Evolutionary conservation across 2,113 vertebrate species (phyloP).

Genomic region (Cinclus mexicanus): DNA sequence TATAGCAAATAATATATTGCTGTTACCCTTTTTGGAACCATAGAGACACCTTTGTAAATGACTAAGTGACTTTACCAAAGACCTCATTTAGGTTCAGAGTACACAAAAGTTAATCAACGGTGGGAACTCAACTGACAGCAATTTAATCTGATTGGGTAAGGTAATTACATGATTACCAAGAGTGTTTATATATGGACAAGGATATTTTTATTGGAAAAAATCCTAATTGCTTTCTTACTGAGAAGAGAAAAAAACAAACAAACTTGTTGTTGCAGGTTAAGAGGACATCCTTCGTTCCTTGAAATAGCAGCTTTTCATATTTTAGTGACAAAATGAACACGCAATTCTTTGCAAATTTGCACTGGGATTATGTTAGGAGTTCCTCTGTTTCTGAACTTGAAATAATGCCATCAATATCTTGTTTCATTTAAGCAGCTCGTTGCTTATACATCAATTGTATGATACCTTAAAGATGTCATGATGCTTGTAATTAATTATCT

Average conservation of each 20-base stretch:
- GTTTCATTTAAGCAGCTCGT: background rate
- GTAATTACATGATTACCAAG: conserved; percentile 88
- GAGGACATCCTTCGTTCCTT: conserved; percentile 71
- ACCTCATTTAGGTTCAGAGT: conserved; percentile 79
- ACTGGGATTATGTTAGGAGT: background rate
- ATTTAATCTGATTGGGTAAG: conserved; percentile 85
- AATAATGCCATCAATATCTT: background rate
- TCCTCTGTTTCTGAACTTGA: conserved; percentile 7
- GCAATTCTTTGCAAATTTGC: conserved; percentile 6
- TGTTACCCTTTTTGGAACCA: conserved; percentile 69
- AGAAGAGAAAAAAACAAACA: conserved; percentile 77
- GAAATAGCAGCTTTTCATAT: conserved; percentile 49
- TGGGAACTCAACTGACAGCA: conserved; percentile 78
- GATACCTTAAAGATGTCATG: background rate
- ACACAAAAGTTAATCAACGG: conserved; percentile 74
- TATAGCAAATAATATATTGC: conserved; percentile 69
- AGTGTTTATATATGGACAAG: conserved; percentile 81
- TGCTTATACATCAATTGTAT: background rate
- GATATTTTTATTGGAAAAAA: conserved; percentile 87
- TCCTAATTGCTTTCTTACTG: conserved; percentile 85
- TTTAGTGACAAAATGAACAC: background rate
- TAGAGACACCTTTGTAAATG: conserved; percentile 82
- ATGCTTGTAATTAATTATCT: conserved; percentile 23
- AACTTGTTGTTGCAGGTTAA: conserved; percentile 75
- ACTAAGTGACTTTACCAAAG: conserved; percentile 78